phyloP scores from a whole-genome alignment of 2,888 invertebrate species.

The Eupithecia subumbrata region DNA sequence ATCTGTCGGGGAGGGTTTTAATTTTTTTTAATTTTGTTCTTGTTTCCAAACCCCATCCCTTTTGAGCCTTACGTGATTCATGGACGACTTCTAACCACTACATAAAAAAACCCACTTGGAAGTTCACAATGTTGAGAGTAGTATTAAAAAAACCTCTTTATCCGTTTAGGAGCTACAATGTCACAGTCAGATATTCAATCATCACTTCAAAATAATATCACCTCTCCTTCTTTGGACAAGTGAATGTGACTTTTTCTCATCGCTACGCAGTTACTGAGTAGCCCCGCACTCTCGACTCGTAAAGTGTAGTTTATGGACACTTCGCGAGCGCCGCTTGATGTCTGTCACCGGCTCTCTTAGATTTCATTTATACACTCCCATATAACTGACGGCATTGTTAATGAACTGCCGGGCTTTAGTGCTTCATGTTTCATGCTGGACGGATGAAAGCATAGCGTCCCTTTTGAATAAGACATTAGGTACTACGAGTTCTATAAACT shows the following conservation, averaged over 20 bases:
- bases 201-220: too few relatives aligned
- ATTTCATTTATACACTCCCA: constrained; percentile 36
- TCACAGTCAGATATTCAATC: too few relatives aligned
- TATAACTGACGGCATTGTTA: constrained; percentile 34
- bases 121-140: too few relatives aligned
- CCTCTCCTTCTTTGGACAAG: background rate
- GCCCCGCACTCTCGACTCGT: constrained; percentile 39
- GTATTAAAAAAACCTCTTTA: too few relatives aligned
- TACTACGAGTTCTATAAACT: background rate
- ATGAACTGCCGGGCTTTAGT: constrained; percentile 29
- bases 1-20: too few relatives aligned
- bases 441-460: background rate
- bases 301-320: constrained; percentile 42
- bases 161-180: too few relatives aligned
- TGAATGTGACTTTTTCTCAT: background rate
- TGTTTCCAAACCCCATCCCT: too few relatives aligned
- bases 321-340: constrained; percentile 40
- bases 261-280: constrained; percentile 30
- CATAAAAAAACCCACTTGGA: too few relatives aligned
- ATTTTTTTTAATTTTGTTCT: too few relatives aligned
- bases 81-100: too few relatives aligned
- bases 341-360: constrained; percentile 38
- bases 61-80: too few relatives aligned
- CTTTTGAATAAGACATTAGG: constrained; percentile 1
- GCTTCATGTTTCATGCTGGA: constrained; percentile 2